Evolutionary conservation across 2,113 vertebrate genomes (phyloP).

Genomic region (Heterochromis multidens): DNA sequence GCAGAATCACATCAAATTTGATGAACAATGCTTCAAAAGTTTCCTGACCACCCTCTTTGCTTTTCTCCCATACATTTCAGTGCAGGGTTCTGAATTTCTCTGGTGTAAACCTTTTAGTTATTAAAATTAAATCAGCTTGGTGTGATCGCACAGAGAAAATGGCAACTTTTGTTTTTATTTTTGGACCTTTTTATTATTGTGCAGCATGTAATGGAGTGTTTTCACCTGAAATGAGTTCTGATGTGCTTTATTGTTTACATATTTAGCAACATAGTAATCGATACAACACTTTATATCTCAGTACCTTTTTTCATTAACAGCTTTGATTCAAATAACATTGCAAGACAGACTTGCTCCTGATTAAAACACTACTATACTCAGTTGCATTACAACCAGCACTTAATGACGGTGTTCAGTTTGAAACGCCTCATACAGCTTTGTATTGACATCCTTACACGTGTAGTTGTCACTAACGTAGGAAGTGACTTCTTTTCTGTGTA

Average conservation of each 20-base stretch:
- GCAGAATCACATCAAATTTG: no score
- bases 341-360: neutral
- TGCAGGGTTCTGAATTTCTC: neutral
- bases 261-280: neutral
- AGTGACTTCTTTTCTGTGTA: neutral
- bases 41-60: neutral
- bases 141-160: rapidly evolving
- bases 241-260: neutral
- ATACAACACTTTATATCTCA: neutral
- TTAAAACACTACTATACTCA: neutral
- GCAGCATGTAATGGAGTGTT: neutral
- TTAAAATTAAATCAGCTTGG: neutral
- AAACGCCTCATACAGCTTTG: neutral
- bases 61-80: no score
- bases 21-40: no score
- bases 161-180: neutral
- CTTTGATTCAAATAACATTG: neutral
- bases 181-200: neutral
- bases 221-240: neutral
- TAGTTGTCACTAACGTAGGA: neutral
- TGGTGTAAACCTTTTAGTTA: neutral
- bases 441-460: neutral
- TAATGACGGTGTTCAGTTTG: neutral
- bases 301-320: neutral
- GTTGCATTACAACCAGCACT: neutral